Percentiles rank a stretch among this genome's conserved stretches.
Evolutionary conservation across 1,140 invertebrate genomes (phyloP).

Genomic region (Drosophila busckii): DNA sequence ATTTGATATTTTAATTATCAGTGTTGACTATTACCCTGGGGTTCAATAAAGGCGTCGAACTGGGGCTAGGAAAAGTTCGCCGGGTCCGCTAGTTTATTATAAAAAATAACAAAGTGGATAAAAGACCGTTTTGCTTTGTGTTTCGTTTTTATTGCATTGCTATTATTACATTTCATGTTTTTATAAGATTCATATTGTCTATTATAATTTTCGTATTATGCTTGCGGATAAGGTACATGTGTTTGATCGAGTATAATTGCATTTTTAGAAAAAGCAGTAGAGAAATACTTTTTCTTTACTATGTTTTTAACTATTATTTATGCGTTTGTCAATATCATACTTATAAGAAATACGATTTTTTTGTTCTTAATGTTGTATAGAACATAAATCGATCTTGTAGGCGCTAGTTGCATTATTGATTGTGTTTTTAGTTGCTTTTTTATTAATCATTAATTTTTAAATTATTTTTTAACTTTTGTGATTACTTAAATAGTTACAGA

Average conservation of each 20-base stretch:
- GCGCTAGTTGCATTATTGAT: no score
- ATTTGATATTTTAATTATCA: no score
- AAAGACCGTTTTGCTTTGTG: conserved; percentile 43
- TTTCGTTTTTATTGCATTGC: conserved; percentile 49
- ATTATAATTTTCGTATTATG: conserved; percentile 59
- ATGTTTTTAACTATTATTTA: no score
- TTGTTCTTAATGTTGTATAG: no score
- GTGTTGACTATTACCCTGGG: no score
- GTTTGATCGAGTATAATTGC: conserved; percentile 6
- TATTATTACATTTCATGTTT: conserved; percentile 43
- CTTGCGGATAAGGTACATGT: conserved; percentile 13
- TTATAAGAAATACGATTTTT: no score
- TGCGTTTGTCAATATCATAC: no score
- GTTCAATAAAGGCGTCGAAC: no score
- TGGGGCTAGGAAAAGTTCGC: no score
- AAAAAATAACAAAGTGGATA: not conserved
- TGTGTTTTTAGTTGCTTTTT: conserved; percentile 21
- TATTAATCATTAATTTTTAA: conserved; percentile 33
- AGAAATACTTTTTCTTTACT: no score
- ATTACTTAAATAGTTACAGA: conserved; percentile 1
- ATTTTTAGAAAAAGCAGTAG: conserved; percentile 2
- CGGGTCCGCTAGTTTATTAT: no score
- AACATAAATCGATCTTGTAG: no score
- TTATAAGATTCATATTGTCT: conserved; percentile 36
- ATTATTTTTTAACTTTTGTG: conserved; percentile 4